Evolutionary conservation across 2,888 invertebrate species (phyloP), one percentile per base, ranked within the genome.

Genomic region (Fabriciana adippe): DNA sequence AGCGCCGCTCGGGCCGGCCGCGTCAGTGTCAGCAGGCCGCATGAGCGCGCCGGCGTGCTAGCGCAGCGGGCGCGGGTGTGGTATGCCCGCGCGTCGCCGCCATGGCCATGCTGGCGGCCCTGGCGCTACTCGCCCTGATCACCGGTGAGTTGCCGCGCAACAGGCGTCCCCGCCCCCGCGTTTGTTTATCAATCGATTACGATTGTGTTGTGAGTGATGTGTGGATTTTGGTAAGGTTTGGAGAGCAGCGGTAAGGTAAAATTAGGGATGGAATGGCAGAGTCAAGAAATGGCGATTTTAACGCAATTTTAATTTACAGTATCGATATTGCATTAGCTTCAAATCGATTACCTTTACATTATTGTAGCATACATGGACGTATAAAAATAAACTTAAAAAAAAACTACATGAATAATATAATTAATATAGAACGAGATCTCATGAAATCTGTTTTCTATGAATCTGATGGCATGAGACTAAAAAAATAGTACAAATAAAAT

Each of bases 21-120:
- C 81, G 80, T 83, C 74, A 75, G 73, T 73, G 75, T 78, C 71
- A 79, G 73, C 76, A 79, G 86, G 86, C 85, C 87, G 90, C 86
- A 90, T 89, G 88, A 89, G 88, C 87, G 89, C 89, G 89, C 82
- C 88, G 82, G 84, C 84, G 88, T 90, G 90, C 88, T 91, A 90
- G 90, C 90, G 90, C 89, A 85, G 87, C 88, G 88, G 85, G 90
- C 90, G 90, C 91, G 90, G 89, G 90, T 89, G 91, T 89, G 90
- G 88, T 90, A 90, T 90, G 91, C 90, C 91, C 91, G 91, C 91
- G 91, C 91, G 86, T 83, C 85, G 85, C 87, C 84, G 89, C 83
- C 83, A 91, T 90, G 91, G 89, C 86, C 89, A 76, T 91, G 81
- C 79, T 90, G 85, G 87, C 81, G 88, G 90, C 89, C 87, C 79